Evolutionary conservation across 2,888 invertebrate species (phyloP).

Genomic region (Charanyca ferruginea): DNA sequence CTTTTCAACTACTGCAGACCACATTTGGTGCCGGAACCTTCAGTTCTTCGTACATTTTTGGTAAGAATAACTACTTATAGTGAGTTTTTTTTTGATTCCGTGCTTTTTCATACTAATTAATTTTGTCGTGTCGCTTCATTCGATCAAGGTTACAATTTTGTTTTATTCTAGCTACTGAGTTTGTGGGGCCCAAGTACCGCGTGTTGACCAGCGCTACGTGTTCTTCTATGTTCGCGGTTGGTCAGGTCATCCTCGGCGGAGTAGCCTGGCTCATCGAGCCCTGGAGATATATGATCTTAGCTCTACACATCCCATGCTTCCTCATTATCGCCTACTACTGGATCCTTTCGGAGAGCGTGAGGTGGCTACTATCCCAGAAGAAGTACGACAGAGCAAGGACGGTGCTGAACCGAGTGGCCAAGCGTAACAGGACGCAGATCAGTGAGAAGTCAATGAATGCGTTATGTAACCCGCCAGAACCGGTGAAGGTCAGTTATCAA

Average conservation of each 20-base stretch:
- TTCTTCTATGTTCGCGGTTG: conserved; percentile 93
- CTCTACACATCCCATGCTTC: conserved; percentile 93
- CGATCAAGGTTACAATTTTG: background rate
- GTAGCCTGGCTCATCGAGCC: conserved; percentile 93
- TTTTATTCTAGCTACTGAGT: conserved; percentile 92
- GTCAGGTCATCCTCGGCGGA: conserved; percentile 93
- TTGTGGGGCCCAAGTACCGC: conserved; percentile 94
- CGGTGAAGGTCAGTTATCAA: conserved; percentile 43
- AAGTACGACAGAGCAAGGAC: conserved; percentile 91
- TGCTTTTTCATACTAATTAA: background rate
- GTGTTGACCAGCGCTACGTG: conserved; percentile 93
- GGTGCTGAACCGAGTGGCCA: conserved; percentile 92
- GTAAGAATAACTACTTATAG: conserved; percentile 61
- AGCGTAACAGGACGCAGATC: conserved; percentile 90
- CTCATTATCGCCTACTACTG: conserved; percentile 93
- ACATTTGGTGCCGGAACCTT: conserved; percentile 89
- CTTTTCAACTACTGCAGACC: conserved; percentile 89
- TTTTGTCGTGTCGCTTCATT: background rate
- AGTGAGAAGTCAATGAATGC: conserved; percentile 88
- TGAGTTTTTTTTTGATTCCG: background rate
- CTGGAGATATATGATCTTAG: conserved; percentile 93
- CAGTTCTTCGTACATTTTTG: conserved; percentile 87
- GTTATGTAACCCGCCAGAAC: conserved; percentile 81
- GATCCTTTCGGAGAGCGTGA: conserved; percentile 92
- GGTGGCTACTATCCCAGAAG: conserved; percentile 94